Evolutionary conservation across 2,797 vertebrate genomes (phyloP).

Genomic region (Remorina albescens): DNA sequence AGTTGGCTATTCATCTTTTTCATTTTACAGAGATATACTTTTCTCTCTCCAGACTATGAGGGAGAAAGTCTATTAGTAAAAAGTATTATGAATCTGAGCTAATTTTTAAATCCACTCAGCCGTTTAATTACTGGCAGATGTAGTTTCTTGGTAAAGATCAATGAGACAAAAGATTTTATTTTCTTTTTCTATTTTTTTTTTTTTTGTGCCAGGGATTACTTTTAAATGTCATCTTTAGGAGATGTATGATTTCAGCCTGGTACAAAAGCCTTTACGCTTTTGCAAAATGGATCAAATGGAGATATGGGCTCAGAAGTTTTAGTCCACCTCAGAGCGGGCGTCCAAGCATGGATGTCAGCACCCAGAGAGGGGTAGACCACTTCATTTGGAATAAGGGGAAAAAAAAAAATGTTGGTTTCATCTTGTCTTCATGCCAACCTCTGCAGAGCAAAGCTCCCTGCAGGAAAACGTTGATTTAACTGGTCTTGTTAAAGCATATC

Average conservation of each 20-base stretch:
- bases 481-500: conserved; percentile 3
- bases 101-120: conserved; percentile 72
- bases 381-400: conserved; percentile 43
- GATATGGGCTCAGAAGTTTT: conserved; percentile 28
- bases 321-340: conserved; percentile 17
- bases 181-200: conserved; percentile 11
- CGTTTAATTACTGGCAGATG: conserved; percentile 74
- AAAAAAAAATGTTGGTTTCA: conserved; percentile 8
- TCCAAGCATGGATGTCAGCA: conserved; percentile 9
- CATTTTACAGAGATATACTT: conserved; percentile 68
- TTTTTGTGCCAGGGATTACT: conserved; percentile 23
- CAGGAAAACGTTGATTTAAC: conserved; percentile 7
- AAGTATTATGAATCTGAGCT: conserved; percentile 70
- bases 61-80: conserved; percentile 76
- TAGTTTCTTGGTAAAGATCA: conserved; percentile 55
- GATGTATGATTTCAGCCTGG: background rate
- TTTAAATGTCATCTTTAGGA: conserved; percentile 34
- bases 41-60: conserved; percentile 44
- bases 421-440: conserved; percentile 13
- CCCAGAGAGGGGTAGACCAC: background rate
- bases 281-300: conserved; percentile 23
- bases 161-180: conserved; percentile 49
- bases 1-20: conserved; percentile 76
- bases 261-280: conserved; percentile 11
- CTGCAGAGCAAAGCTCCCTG: conserved; percentile 14